Percentiles rank a stretch among this genome's conserved stretches.
These are phyloP conservation scores for Lasioglossum morio DNA, from an alignment of 2,888 invertebrate species.

Conservation along the genomic window DNA sequence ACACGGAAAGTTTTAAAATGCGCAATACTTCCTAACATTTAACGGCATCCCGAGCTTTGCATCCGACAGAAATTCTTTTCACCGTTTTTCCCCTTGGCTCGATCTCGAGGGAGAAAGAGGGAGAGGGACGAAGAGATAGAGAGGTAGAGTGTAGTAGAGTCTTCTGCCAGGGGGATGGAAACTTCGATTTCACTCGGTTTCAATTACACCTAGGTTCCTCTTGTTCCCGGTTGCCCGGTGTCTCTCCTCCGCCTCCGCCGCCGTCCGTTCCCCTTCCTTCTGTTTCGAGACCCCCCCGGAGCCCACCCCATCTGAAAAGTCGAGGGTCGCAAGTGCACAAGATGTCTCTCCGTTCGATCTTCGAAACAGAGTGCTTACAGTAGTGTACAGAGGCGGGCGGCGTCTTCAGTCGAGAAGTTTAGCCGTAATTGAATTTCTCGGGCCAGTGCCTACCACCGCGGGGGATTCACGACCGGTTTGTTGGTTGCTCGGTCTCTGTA, in stretches of 20 bases:
- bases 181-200: conserved; percentile 52
- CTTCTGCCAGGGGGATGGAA: conserved; percentile 18
- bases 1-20: conserved; percentile 1
- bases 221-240: conserved; percentile 26
- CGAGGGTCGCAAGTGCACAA: conserved; percentile 59
- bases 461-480: conserved; percentile 72
- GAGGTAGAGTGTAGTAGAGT: neutral
- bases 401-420: conserved; percentile 83
- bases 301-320: conserved; percentile 22
- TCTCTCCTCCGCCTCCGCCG: neutral
- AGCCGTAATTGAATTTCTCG: conserved; percentile 84
- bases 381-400: conserved; percentile 63
- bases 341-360: conserved; percentile 68
- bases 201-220: conserved; percentile 50
- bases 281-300: neutral
- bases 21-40: conserved; percentile 13
- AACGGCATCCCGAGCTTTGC: conserved; percentile 4
- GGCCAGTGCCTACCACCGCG: conserved; percentile 82
- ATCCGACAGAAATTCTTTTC: conserved; percentile 26
- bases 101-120: neutral
- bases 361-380: conserved; percentile 75
- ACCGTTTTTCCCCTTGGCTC: neutral
- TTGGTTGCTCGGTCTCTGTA: conserved; percentile 68
- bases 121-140: neutral
- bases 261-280: neutral